Conservation (phyloP, 2,888 invertebrate species). For the Erebia ligea region DNA sequence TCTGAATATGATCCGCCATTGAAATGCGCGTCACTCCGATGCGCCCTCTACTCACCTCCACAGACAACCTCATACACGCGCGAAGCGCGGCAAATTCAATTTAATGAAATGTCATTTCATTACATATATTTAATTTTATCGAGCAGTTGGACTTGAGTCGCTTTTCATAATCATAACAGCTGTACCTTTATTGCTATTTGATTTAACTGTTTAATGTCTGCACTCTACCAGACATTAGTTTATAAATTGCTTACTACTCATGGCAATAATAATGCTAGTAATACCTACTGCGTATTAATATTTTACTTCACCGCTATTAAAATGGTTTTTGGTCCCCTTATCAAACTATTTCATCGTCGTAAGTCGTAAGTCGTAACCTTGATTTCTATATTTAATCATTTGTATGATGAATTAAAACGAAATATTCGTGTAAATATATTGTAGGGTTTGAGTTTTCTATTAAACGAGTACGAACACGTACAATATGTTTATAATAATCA, state of each 20-base stretch:
- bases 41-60: too few relatives aligned
- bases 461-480: not conserved
- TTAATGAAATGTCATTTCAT: too few relatives aligned
- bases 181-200: not conserved
- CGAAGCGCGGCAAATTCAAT: too few relatives aligned
- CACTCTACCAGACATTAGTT: too few relatives aligned
- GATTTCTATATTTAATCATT: slow-evolving; percentile 3
- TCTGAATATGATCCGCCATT: too few relatives aligned
- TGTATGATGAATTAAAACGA: not conserved
- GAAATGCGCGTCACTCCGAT: too few relatives aligned
- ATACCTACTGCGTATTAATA: slow-evolving; percentile 2
- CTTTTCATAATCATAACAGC: not conserved
- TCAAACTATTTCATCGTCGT: slow-evolving; percentile 1
- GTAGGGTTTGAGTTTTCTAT: not conserved
- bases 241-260: not conserved
- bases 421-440: not conserved
- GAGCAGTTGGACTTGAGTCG: slow-evolving; percentile 3
- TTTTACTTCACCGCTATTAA: not conserved
- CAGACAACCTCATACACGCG: too few relatives aligned
- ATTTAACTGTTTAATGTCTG: not conserved
- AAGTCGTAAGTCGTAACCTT: too few relatives aligned
- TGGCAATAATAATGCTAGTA: not conserved
- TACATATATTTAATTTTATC: slow-evolving; percentile 3
- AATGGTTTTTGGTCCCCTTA: slow-evolving; percentile 1
- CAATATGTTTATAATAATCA: not conserved